Conservation (phyloP, 2,113 vertebrate species). For the Microcebus lehilahytsara region DNA sequence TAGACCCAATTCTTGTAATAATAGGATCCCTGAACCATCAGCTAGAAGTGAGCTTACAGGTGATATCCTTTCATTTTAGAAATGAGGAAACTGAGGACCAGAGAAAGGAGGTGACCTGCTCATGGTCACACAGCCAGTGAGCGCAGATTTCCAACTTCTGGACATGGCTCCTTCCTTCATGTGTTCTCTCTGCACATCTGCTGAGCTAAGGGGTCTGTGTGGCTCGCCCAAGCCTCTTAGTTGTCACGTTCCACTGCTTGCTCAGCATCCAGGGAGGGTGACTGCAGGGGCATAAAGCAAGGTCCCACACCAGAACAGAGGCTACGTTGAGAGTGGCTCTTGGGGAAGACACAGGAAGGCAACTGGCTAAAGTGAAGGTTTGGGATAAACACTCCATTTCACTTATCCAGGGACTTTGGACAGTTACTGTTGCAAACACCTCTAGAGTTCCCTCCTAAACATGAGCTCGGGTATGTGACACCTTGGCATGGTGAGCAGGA, state of each 20-base stretch:
- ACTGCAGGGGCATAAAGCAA: background rate
- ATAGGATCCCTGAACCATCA: background rate
- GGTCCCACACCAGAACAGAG: no score
- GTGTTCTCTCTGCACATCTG: background rate
- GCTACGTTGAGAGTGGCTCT: background rate
- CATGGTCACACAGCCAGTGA: background rate
- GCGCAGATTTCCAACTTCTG: background rate
- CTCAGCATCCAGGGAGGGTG: background rate
- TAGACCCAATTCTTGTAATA: background rate
- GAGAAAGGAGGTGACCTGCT: background rate
- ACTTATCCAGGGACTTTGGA: background rate
- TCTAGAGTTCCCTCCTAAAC: conserved; percentile 7
- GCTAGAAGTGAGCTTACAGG: background rate
- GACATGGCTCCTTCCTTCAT: background rate
- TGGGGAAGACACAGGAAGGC: background rate
- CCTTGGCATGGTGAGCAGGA: background rate
- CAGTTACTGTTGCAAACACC: background rate
- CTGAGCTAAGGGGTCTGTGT: background rate
- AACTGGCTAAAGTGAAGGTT: background rate
- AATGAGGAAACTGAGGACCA: background rate
- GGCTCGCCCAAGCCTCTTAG: background rate
- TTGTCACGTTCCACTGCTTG: background rate
- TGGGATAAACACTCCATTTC: background rate
- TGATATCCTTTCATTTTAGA: background rate
- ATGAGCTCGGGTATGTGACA: conserved; percentile 14